Base-by-base conservation (phyloP, 2,888 invertebrate species). In the Leptopilina syphax region DNA sequence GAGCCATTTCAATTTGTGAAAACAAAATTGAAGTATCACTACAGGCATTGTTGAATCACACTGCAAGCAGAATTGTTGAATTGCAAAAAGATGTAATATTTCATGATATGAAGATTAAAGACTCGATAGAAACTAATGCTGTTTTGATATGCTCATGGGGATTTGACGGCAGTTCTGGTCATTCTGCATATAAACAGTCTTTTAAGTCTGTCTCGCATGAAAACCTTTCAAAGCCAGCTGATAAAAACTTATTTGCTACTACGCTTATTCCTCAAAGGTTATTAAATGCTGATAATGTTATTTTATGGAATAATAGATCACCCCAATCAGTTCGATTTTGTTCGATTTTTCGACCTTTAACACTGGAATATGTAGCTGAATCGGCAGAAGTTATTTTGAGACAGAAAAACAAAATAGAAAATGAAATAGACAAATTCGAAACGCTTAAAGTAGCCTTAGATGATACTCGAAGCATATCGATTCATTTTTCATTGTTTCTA, bases 21-120 rank as follows among this genome's bases (percentile, higher is more conserved):
- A n/a, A n/a, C n/a, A n/a, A n/a, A n/a, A n/a, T n/a, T 18, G 77
- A 77, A 63, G 47, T 57, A 34, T 27, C 77, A 57, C 44, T 79
- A 8, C 68, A 77, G 68, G 50, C 77, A 7, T 65, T 79, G 44
- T 41, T 79, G n/a, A 60, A 79, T 77, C 79, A 79, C 66, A 68
- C 67, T n/a, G 70, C 47, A 47, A 47, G 54, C 34, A 70, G 18
- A 13, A 70, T 70, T 24, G 13, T 50, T 41, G 54, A 70, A n/a
- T 41, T 54, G 41, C 70, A 70, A 50, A 70, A 6, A 41, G 18
- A 70, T 13, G 24, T 70, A 10, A 54, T 54, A 24, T 24, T 70
- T 70, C 57, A 70, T 57, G 70, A 70, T 12, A 70, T 70, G 18
- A 1, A n/a, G 6, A 2, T 70, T 70, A 70, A 50, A 50, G 10